These are phyloP conservation scores for Sphaeridia pumilis DNA, from an alignment of 2,888 invertebrate species.

Conservation along the genomic window DNA sequence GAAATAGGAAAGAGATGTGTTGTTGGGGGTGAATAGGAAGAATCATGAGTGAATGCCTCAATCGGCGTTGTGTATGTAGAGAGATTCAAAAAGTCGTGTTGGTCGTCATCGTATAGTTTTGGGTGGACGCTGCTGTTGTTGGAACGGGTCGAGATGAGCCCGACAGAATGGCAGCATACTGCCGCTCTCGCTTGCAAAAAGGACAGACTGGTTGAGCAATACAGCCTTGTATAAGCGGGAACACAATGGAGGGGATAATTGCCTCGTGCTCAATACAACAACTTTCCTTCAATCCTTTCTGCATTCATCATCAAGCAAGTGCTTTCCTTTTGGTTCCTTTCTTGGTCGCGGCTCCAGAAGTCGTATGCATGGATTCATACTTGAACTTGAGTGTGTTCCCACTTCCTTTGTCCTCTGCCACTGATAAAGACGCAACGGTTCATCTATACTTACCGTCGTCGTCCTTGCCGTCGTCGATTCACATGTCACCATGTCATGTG, in stretches of 20 bases:
- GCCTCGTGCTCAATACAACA: constrained; percentile 33
- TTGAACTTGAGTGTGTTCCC: not conserved
- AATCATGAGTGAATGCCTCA: no score
- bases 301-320: constrained; percentile 5
- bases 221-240: constrained; percentile 23
- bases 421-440: not conserved
- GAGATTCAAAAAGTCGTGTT: no score
- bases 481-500: no score
- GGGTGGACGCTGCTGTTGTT: no score
- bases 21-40: no score
- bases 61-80: no score
- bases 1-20: no score
- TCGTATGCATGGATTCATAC: not conserved
- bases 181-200: no score
- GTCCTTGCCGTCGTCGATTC: not conserved
- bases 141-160: no score
- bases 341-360: not conserved
- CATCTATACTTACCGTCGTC: not conserved
- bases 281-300: constrained; percentile 10
- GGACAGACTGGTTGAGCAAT: no score
- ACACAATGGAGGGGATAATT: constrained; percentile 36
- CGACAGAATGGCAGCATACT: no score
- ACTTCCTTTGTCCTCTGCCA: not conserved
- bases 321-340: not conserved
- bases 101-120: no score